These are phyloP conservation scores for Sus cebifrons DNA, from an alignment of 2,797 vertebrate genomes.

Conservation along the genomic window DNA sequence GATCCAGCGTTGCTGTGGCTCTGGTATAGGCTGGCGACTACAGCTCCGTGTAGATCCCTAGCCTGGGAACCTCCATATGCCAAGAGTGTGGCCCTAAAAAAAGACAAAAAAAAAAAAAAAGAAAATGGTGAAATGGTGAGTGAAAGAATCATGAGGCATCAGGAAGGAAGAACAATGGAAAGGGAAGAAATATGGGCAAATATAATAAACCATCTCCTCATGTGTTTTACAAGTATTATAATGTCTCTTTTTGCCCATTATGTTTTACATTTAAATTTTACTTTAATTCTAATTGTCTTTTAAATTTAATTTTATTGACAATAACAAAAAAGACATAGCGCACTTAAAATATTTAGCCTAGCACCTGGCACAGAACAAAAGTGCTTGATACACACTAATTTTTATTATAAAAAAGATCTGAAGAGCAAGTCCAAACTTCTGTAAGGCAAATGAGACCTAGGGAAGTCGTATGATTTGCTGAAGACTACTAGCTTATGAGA, in stretches of 20 bases:
- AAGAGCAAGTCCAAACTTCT: neutral
- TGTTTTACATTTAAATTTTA: neutral
- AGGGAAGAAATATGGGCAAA: neutral
- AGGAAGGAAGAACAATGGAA: neutral
- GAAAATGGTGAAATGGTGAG: too few relatives aligned
- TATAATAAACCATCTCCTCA: neutral
- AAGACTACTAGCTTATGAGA: neutral
- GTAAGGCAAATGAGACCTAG: neutral
- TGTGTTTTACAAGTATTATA: neutral
- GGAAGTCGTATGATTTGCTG: neutral
- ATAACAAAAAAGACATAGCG: too few relatives aligned
- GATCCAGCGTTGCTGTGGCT: too few relatives aligned
- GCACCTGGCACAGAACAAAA: neutral
- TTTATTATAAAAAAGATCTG: neutral
- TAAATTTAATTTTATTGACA: too few relatives aligned
- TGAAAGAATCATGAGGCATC: neutral
- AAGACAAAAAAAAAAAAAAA: too few relatives aligned
- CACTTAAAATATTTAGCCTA: slow-evolving; percentile 28
- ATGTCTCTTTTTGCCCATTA: neutral
- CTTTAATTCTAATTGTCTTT: neutral
- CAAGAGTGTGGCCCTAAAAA: too few relatives aligned
- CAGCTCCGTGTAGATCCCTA: too few relatives aligned
- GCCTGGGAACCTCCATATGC: too few relatives aligned
- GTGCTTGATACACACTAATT: neutral
- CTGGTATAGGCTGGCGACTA: too few relatives aligned